These are phyloP conservation scores for Leucopsar rothschildi DNA, from an alignment of 2,113 vertebrate species.

Conservation along the genomic window DNA sequence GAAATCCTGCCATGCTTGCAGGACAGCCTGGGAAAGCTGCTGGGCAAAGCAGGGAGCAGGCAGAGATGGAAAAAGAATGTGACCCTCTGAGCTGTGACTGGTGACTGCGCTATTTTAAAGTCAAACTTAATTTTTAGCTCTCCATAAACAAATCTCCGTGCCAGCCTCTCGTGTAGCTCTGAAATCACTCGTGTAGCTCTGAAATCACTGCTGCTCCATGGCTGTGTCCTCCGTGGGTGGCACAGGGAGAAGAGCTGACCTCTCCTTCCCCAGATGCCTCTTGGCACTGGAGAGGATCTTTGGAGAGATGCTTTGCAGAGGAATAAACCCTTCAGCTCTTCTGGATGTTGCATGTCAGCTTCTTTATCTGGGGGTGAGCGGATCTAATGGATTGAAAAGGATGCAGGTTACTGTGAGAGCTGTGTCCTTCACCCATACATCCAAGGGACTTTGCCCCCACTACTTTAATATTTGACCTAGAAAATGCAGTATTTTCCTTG, in stretches of 20 bases:
- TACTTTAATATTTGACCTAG: background rate
- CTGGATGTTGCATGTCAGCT: background rate
- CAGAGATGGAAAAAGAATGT: conserved; percentile 14
- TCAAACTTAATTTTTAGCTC: conserved; percentile 32
- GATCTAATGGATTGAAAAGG: background rate
- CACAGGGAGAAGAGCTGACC: background rate
- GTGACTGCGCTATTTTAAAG: conserved; percentile 19
- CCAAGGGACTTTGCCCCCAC: background rate
- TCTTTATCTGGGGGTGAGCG: background rate
- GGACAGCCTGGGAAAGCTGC: background rate
- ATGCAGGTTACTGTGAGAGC: background rate
- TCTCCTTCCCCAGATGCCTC: background rate
- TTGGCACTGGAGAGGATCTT: fast-evolving
- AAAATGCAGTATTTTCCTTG: background rate
- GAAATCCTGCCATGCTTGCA: background rate
- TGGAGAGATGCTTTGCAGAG: background rate
- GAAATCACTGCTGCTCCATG: background rate
- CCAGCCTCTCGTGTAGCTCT: conserved; percentile 22
- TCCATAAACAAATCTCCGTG: background rate
- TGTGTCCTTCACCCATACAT: background rate
- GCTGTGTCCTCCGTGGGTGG: background rate
- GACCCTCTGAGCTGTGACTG: background rate
- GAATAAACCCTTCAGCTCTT: background rate
- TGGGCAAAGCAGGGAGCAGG: background rate
- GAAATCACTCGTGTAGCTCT: background rate